Evolutionary conservation across 2,797 vertebrate species (phyloP).

Genomic region (Leucoraja ocellata): DNA sequence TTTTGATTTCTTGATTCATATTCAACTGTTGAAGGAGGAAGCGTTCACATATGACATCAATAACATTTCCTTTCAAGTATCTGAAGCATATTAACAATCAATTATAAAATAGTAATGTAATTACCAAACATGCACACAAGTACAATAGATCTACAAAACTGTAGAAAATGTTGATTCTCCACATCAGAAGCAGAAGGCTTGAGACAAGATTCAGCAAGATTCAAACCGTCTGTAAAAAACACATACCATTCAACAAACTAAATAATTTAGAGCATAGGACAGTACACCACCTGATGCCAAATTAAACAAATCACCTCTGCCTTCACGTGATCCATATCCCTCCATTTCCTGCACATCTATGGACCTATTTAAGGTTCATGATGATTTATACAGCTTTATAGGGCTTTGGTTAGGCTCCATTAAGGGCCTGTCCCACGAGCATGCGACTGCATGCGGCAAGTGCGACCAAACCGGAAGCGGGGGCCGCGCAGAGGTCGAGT

Average conservation of each 20-base stretch:
- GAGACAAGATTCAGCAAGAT: not conserved
- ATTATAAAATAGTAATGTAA: not conserved
- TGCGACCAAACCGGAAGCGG: no score
- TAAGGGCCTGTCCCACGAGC: no score
- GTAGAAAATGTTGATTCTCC: not conserved
- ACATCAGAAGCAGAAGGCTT: not conserved
- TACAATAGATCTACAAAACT: not conserved
- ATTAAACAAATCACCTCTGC: no score
- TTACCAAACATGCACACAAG: not conserved
- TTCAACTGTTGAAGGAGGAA: not conserved
- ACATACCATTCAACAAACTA: not conserved
- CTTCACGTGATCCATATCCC: no score
- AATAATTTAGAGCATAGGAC: not conserved
- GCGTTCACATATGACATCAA: not conserved
- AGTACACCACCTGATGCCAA: no score
- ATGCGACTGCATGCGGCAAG: no score
- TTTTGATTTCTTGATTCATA: not conserved
- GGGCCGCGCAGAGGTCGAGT: no score
- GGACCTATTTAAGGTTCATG: no score
- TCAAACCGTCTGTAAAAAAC: not conserved
- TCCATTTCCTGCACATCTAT: no score
- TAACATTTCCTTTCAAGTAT: not conserved
- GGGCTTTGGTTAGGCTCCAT: no score
- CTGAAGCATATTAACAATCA: not conserved
- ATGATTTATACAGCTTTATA: no score